A percentile compares a stretch with the other conserved stretches of the same genome.
These are phyloP conservation scores for Thecophora atra DNA, from an alignment of 2,888 invertebrate species.

Conservation along the genomic window DNA sequence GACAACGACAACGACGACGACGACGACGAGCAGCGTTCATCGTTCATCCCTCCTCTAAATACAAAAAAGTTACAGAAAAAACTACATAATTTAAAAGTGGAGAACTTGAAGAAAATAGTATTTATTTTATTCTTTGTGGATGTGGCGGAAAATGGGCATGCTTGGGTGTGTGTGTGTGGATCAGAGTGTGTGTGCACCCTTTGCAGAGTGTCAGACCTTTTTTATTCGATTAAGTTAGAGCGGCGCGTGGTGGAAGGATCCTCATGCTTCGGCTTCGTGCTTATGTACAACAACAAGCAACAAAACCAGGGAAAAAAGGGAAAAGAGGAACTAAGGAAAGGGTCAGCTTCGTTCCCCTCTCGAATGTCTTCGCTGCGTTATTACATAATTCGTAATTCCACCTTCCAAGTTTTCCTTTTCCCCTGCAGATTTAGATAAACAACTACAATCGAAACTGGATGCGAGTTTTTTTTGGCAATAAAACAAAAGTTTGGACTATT, in stretches of 20 bases:
- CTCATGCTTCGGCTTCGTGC: not conserved
- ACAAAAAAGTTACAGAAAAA: conserved; percentile 22
- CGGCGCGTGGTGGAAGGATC: not conserved
- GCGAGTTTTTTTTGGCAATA: too few relatives aligned
- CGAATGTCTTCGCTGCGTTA: too few relatives aligned
- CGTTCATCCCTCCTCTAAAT: conserved; percentile 26
- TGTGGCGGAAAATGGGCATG: not conserved
- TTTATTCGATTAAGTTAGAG: not conserved
- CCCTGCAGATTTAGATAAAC: too few relatives aligned
- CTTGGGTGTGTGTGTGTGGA: not conserved
- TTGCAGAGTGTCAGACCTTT: not conserved
- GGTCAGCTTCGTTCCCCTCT: too few relatives aligned
- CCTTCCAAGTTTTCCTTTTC: too few relatives aligned
- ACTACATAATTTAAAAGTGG: not conserved
- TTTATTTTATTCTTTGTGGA: not conserved
- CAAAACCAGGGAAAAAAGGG: not conserved
- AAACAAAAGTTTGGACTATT: too few relatives aligned
- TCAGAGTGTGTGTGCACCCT: not conserved
- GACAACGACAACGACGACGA: conserved; percentile 8
- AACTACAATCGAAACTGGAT: too few relatives aligned
- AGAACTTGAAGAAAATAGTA: conserved; percentile 28
- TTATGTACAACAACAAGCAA: not conserved
- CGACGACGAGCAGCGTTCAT: conserved; percentile 8
- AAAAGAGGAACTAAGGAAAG: not conserved
- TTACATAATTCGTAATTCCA: too few relatives aligned